Evolutionary conservation across 2,113 vertebrate genomes (phyloP).

Genomic region (Nipponia nippon): DNA sequence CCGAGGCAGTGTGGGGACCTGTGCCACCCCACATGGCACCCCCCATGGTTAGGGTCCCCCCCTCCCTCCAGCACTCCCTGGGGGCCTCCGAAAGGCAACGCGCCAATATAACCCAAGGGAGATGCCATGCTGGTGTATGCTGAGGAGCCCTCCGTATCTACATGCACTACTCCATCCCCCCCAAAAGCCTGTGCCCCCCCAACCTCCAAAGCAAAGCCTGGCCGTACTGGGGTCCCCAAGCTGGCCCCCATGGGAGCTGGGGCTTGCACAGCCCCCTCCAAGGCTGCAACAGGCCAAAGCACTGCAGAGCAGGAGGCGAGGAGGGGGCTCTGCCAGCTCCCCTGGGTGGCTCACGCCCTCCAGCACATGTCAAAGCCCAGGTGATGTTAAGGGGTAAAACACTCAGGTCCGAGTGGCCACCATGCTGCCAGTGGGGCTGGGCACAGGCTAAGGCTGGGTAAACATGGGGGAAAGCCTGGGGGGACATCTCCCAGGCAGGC

Average conservation of each 20-base stretch:
- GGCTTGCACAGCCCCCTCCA: not conserved
- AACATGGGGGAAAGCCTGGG: not conserved
- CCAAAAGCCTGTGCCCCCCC: not conserved
- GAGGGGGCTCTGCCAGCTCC: not conserved
- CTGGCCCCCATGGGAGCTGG: no score
- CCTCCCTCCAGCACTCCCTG: not conserved
- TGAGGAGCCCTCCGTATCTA: not conserved
- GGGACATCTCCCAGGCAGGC: not conserved
- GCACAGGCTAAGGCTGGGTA: not conserved
- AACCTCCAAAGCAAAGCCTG: not conserved
- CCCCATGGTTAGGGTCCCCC: not conserved
- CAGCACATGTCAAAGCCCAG: not conserved
- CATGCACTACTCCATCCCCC: not conserved
- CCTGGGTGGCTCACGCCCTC: rapidly evolving
- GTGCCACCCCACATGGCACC: not conserved
- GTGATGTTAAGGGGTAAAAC: not conserved
- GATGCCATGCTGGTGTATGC: not conserved
- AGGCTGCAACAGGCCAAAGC: not conserved
- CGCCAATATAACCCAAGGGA: not conserved
- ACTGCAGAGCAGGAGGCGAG: not conserved
- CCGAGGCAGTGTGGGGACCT: not conserved
- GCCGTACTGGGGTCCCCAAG: not conserved
- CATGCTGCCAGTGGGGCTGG: rapidly evolving
- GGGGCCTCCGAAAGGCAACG: not conserved
- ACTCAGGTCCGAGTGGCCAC: rapidly evolving